These are phyloP conservation scores for Poeciliopsis gracilis DNA, from an alignment of 2,797 vertebrate genomes.

Conservation along the genomic window DNA sequence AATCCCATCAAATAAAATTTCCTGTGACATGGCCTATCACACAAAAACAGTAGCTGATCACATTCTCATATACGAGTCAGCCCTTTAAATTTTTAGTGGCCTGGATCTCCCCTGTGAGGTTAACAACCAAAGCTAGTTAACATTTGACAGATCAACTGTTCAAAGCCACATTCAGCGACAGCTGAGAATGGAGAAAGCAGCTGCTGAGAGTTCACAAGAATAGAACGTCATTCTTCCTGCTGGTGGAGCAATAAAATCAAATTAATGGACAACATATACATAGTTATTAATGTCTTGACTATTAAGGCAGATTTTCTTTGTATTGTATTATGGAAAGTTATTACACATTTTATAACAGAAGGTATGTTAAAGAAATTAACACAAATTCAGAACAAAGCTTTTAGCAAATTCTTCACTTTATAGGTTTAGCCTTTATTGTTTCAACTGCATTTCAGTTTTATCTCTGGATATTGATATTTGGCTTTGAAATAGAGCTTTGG, in stretches of 20 bases:
- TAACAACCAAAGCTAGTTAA: slow-evolving; percentile 19
- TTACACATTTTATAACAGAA: neutral
- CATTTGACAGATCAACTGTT: slow-evolving; percentile 10
- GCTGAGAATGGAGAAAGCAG: slow-evolving; percentile 44
- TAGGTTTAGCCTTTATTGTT: neutral
- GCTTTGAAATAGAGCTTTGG: neutral
- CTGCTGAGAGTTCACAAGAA: slow-evolving; percentile 27
- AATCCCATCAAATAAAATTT: neutral
- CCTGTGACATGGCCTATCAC: neutral
- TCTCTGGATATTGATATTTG: neutral
- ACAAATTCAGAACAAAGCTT: neutral
- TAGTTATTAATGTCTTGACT: slow-evolving; percentile 4
- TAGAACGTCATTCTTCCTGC: slow-evolving; percentile 17
- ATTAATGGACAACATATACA: neutral
- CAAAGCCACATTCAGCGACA: slow-evolving; percentile 17
- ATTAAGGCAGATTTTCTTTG: neutral
- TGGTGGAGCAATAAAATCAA: slow-evolving; percentile 6
- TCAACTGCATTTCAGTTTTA: neutral
- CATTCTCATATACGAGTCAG: slow-evolving; percentile 22
- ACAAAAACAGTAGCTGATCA: slow-evolving; percentile 27
- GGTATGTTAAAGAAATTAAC: neutral
- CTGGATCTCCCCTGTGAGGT: slow-evolving; percentile 15
- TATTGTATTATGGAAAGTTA: neutral
- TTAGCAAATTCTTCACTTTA: neutral
- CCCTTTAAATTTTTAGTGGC: slow-evolving; percentile 12